phyloP scores from a whole-genome alignment of 2,113 vertebrate species.

The Lagopus leucura region DNA sequence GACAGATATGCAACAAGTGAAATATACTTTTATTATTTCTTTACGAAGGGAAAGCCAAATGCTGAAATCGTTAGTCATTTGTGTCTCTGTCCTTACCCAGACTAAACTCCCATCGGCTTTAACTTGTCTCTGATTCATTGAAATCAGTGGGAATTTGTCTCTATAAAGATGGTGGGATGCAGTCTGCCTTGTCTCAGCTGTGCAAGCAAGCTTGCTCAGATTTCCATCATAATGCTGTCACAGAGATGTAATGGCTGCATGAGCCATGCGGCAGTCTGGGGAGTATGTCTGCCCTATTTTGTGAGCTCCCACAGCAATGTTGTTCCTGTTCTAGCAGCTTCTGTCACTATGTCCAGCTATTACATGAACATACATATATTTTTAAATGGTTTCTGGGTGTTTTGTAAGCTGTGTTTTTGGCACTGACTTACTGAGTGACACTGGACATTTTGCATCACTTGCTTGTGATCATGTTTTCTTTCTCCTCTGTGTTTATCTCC shows the following conservation, averaged over 20 bases:
- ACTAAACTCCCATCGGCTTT: background rate
- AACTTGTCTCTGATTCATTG: background rate
- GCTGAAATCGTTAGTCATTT: conserved; percentile 45
- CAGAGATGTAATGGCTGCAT: rapidly evolving
- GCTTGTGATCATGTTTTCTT: background rate
- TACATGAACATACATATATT: background rate
- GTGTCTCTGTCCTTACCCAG: background rate
- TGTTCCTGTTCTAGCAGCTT: background rate
- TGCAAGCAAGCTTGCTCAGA: background rate
- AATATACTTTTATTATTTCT: conserved; percentile 61
- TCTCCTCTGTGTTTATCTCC: background rate
- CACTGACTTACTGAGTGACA: background rate
- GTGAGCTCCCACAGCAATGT: background rate
- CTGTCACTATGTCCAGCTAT: background rate
- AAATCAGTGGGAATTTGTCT: background rate
- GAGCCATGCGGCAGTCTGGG: background rate
- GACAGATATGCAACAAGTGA: conserved; percentile 45
- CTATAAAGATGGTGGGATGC: background rate
- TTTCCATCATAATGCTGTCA: background rate
- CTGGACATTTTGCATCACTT: rapidly evolving
- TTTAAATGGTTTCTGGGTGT: background rate
- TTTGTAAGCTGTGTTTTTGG: background rate
- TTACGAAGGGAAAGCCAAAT: conserved; percentile 37
- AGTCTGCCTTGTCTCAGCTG: background rate
- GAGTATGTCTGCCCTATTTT: rapidly evolving